Evolutionary conservation across 1,140 invertebrate species (phyloP).

Genomic region (Apolygus lucorum): DNA sequence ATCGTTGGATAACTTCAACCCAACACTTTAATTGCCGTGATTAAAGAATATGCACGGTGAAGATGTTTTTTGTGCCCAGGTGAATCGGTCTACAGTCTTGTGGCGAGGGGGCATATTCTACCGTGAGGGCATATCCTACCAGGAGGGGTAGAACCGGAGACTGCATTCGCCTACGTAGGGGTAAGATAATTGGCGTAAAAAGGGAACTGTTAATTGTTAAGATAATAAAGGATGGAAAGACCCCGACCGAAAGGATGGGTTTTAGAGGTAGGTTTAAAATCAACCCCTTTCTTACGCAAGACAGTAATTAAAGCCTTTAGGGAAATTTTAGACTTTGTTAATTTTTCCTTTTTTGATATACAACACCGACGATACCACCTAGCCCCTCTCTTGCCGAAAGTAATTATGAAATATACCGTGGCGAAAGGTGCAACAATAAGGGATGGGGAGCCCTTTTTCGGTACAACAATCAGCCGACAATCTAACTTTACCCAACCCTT

Average conservation of each 20-base stretch:
- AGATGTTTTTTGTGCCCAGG: not conserved
- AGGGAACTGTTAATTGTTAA: conserved; percentile 21
- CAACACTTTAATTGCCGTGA: not conserved
- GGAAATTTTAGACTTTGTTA: conserved; percentile 24
- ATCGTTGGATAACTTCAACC: not conserved
- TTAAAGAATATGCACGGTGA: not conserved
- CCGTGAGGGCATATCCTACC: not conserved
- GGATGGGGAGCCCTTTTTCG: not conserved
- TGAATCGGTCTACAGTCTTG: not conserved
- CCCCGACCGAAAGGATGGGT: not conserved
- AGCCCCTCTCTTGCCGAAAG: conserved; percentile 12
- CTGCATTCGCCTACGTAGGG: too few relatives aligned
- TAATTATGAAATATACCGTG: conserved; percentile 22
- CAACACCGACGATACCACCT: conserved; percentile 16
- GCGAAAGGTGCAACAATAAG: conserved; percentile 19
- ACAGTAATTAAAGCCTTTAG: conserved; percentile 24
- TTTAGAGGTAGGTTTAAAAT: conserved; percentile 6
- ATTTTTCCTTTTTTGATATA: conserved; percentile 24
- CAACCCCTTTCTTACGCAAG: conserved; percentile 14
- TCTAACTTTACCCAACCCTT: conserved; percentile 19
- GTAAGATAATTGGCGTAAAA: conserved; percentile 8
- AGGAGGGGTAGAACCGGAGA: not conserved
- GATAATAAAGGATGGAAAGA: conserved; percentile 16
- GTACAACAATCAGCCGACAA: conserved; percentile 21
- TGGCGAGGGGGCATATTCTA: not conserved